A percentile compares a stretch with the other conserved stretches of the same genome.
Conservation (phyloP, 2,113 vertebrate species). For the Nycticebus coucang region DNA sequence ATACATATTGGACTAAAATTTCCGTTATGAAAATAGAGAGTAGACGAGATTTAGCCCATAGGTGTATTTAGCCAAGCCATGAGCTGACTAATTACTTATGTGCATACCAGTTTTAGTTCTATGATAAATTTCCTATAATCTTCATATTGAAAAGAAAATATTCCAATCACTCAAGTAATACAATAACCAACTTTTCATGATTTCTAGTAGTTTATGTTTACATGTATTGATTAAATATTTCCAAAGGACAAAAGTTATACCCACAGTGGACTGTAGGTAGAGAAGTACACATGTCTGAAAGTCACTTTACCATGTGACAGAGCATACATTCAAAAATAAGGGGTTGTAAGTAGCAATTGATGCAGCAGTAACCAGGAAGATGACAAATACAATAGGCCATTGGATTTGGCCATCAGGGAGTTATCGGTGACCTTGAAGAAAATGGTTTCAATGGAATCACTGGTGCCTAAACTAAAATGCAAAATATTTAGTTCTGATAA, state of each 20-base stretch:
- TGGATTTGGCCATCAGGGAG: neutral
- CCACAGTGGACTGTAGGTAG: neutral
- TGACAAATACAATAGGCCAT: neutral
- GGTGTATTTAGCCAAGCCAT: neutral
- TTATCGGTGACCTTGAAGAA: neutral
- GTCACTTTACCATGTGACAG: neutral
- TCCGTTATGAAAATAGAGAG: neutral
- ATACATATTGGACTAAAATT: neutral
- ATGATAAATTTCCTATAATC: neutral
- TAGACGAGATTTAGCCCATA: neutral
- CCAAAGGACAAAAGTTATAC: neutral
- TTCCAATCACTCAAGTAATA: neutral
- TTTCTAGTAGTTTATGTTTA: neutral
- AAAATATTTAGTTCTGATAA: conserved; percentile 28
- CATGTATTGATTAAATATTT: neutral
- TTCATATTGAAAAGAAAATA: neutral
- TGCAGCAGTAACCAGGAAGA: neutral
- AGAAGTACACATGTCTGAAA: neutral
- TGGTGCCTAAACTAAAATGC: conserved; percentile 6
- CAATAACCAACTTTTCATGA: neutral
- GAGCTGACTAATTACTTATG: neutral
- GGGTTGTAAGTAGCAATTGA: accelerated
- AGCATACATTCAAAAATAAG: neutral
- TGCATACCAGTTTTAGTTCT: neutral
- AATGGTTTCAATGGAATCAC: neutral